These are phyloP conservation scores for Chymomyza costata DNA, from an alignment of 1,140 invertebrate species.

Conservation along the genomic window DNA sequence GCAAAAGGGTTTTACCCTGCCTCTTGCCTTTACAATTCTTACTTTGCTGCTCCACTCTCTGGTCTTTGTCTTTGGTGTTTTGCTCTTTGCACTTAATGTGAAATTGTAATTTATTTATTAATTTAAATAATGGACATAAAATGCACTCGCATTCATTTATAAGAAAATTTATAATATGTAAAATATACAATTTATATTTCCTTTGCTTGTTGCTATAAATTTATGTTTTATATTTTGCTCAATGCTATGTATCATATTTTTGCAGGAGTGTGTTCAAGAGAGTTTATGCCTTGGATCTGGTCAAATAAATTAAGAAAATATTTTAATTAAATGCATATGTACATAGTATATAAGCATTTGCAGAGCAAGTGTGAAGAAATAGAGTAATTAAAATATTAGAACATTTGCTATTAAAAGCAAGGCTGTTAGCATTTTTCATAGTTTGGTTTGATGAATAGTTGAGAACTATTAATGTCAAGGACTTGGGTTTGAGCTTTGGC, in stretches of 20 bases:
- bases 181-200: background rate
- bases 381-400: conserved; percentile 16
- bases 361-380: conserved; percentile 1
- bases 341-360: background rate
- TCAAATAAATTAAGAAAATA: conserved; percentile 34
- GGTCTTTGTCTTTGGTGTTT: conserved; percentile 11
- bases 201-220: conserved; percentile 20
- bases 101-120: conserved; percentile 55
- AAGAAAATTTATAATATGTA: conserved; percentile 39
- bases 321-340: conserved; percentile 59
- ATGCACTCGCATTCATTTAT: conserved; percentile 20
- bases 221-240: conserved; percentile 25
- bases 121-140: conserved; percentile 44
- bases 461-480: too few relatives aligned
- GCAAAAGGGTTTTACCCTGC: too few relatives aligned
- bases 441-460: too few relatives aligned
- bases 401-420: background rate
- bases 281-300: conserved; percentile 1
- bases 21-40: conserved; percentile 1
- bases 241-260: conserved; percentile 31
- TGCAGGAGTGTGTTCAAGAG: background rate
- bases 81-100: too few relatives aligned
- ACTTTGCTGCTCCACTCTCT: background rate
- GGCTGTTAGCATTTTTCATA: too few relatives aligned
- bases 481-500: too few relatives aligned